Evolutionary conservation across 2,797 vertebrate genomes (phyloP), one percentile per base, ranked within the genome.

Genomic region (Presbytis comata): DNA sequence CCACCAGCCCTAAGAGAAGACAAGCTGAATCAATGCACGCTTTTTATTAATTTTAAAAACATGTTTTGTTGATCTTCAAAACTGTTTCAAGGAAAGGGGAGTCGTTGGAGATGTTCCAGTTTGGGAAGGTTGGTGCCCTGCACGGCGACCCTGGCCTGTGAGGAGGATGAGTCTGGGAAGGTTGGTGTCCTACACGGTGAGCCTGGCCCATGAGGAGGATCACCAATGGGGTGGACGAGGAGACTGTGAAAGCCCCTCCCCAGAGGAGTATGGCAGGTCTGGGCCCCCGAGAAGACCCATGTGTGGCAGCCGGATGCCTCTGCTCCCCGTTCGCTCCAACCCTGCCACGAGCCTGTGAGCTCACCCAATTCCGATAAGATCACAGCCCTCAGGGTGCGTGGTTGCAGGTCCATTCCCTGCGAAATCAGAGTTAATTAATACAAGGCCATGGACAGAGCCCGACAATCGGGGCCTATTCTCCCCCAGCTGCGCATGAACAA

Each of bases 41-140:
- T 30, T 53, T n/a, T 33, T 8, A 8, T 41, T 55, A 8, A n/a
- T 28, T 55, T 33, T 1, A 30, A 30, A 83, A 53, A 39, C 19
- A 57, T 5, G 48, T 30, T 13, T 75, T 24, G 28, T 3, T 12
- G n/a, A 7, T 19, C 53, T 33, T 55, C 14, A 3, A 14, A 33
- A 28, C 55, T 78, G 57, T 78, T 64, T 33, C 9, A 50, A 36
- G n/a, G 30, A 33, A 44, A 83, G 5, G n/a, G 57, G 39, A 36
- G 6, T 8, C 3, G 2, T 0, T 10, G 30, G 50, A 44, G n/a
- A 5, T 0, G 5, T 14, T n/a, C 53, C 14, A 0, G 5, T 26
- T 19, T 8, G 39, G 36, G 46, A 84, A 61, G 11, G 46, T 46
- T 46, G 46, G 46, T 46, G 46, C 46, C 46, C 46, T 3, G 8